Percentiles rank a stretch among this genome's conserved stretches.
phyloP scores from a whole-genome alignment of 2,797 vertebrate genomes.

The Sebastes alutus region DNA sequence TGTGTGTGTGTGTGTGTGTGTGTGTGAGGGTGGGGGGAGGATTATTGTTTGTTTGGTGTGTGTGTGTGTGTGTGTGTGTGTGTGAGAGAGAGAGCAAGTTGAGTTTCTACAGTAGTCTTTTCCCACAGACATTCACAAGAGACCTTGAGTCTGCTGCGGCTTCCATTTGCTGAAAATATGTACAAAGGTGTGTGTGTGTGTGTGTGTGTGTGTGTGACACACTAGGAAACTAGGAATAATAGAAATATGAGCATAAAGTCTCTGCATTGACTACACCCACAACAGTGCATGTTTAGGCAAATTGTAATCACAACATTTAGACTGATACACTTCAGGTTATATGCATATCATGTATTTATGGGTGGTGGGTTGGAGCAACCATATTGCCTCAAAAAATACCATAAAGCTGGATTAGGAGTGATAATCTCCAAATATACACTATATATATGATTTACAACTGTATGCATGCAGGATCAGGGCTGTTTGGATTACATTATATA shows the following conservation, averaged over 20 bases:
- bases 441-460: background rate
- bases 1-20: slow-evolving; percentile 8
- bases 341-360: background rate
- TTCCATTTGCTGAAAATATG: slow-evolving; percentile 61
- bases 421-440: background rate
- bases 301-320: background rate
- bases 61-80: background rate
- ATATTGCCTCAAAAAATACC: background rate
- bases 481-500: background rate
- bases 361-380: background rate
- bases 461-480: background rate
- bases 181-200: slow-evolving; percentile 29
- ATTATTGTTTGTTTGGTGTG: background rate
- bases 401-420: background rate
- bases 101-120: background rate
- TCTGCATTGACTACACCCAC: background rate
- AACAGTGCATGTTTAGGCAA: background rate
- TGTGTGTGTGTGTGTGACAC: background rate
- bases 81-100: background rate
- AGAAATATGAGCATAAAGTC: slow-evolving; percentile 7
- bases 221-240: slow-evolving; percentile 10
- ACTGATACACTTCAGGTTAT: too few relatives aligned
- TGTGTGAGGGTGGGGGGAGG: background rate
- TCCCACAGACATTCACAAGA: slow-evolving; percentile 56
- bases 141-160: slow-evolving; percentile 70